Evolutionary conservation across 53 echinoderm and acorn worm genomes (phyloP), one percentile per base, ranked within the genome.

Genomic region (Temnopleurus reevesii): DNA sequence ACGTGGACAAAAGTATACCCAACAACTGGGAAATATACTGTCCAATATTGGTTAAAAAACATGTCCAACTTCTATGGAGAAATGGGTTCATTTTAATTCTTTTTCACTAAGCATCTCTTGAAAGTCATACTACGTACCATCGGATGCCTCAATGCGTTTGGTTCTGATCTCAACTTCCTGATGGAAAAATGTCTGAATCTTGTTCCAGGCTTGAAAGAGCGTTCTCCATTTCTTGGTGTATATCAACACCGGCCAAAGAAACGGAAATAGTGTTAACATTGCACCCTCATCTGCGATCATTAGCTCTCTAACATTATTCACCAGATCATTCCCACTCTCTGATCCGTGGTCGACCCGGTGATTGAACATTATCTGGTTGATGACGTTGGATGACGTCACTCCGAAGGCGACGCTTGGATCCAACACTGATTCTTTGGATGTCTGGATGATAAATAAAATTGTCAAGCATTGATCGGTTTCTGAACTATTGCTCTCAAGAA

Each of bases 281-380:
- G 34, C 53, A 2, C 53, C 88, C 21, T 47, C 66, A 18, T 36
- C 46, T 4, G 0, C 19, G 8, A 66, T 33, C 88, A 87, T 87
- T 6, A 87, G 53, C 47, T 66, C 34, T 12, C 76, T 65, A 0
- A 87, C 71, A 65, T 87, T 30, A 30, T 29, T 34, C 7, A 51
- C n/a, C 19, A 87, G 21, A 19, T 66, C 88, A 35, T 47, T 27
- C 18, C 55, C 88, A 12, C 65, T 64, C 23, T 65, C 35, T 18
- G 88, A 66, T 17, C 88, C 88, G 34, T 87, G 88, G 12, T 87
- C 88, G 34, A 49, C 21, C n/a, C 88, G 88, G 21, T 28, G 65
- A 8, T 66, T 21, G 51, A 87, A 66, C 26, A 87, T 29, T 6
- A 87, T 65, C 15, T 49, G 29, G 71, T 65, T 45, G 49, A 87